A percentile compares a stretch with the other conserved stretches of the same genome.
Conservation (phyloP, 92 coral and sea anemone species). For the Muricea muricata region DNA sequence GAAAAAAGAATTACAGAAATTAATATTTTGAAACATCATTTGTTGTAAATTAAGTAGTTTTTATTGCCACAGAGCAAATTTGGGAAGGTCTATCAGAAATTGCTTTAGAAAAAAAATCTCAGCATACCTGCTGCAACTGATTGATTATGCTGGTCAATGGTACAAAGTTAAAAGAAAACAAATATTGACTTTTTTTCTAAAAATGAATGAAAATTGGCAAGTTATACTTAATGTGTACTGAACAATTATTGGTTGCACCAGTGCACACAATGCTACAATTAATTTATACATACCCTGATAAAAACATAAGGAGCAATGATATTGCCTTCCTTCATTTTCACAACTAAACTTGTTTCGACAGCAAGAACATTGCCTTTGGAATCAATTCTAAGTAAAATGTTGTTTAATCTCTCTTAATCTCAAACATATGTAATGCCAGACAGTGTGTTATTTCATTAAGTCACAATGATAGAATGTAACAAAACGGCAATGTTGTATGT, state of each 20-base stretch:
- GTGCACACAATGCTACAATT: too few species aligned
- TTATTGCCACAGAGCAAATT: not conserved
- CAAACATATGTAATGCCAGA: not conserved
- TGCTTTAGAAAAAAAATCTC: too few species aligned
- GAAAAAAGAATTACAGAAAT: too few species aligned
- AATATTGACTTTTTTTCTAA: constrained; percentile 86
- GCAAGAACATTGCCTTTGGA: constrained; percentile 96
- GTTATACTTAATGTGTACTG: too few species aligned
- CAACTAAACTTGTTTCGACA: constrained; percentile 90
- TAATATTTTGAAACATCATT: not conserved
- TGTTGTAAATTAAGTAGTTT: not conserved
- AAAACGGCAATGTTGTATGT: too few species aligned
- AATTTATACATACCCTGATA: constrained; percentile 77
- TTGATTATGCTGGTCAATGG: constrained; percentile 90
- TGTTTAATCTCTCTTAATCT: not conserved
- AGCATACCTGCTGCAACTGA: constrained; percentile 89
- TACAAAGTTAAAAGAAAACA: constrained; percentile 97
- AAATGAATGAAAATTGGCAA: constrained; percentile 24
- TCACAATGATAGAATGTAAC: too few species aligned
- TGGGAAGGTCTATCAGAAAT: not conserved
- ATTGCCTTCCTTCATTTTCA: constrained; percentile 97
- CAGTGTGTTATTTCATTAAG: too few species aligned
- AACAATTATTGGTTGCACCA: too few species aligned
- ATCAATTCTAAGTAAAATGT: constrained; percentile 75
- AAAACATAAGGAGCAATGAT: constrained; percentile 91